Conservation (phyloP, 2,113 vertebrate species). For the Strix uralensis region DNA sequence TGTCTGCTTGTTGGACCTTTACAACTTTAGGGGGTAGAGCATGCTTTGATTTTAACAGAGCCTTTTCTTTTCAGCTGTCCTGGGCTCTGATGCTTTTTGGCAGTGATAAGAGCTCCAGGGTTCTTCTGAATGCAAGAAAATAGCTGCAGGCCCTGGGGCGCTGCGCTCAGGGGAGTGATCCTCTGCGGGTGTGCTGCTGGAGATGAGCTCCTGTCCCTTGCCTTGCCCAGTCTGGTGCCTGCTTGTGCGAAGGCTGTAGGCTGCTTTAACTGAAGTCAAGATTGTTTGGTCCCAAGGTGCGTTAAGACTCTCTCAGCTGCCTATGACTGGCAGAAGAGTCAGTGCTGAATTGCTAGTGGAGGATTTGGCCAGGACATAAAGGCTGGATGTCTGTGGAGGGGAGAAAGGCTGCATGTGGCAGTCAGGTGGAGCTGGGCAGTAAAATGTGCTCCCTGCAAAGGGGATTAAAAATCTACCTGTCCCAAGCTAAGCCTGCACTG, state of each 20-base stretch:
- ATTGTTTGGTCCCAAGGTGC: too few species aligned
- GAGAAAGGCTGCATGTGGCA: background rate
- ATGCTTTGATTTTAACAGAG: background rate
- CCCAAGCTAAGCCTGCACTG: background rate
- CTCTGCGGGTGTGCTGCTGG: background rate
- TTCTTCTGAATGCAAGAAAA: background rate
- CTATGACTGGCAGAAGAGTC: background rate
- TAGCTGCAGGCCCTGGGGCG: background rate
- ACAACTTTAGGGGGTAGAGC: background rate
- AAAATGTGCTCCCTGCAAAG: background rate
- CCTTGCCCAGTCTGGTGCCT: background rate
- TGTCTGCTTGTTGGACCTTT: background rate
- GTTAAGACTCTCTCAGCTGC: background rate
- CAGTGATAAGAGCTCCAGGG: background rate
- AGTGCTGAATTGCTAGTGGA: background rate
- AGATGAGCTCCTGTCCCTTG: too few species aligned
- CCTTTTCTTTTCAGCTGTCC: background rate
- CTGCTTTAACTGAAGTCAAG: accelerated
- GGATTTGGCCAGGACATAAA: background rate
- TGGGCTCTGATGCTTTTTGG: background rate
- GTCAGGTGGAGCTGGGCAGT: background rate
- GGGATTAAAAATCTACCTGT: background rate
- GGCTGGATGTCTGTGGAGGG: background rate
- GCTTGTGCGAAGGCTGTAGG: background rate
- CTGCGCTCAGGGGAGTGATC: background rate